phyloP scores from a whole-genome alignment of 2,797 vertebrate species.

The Steatocranus sp. region DNA sequence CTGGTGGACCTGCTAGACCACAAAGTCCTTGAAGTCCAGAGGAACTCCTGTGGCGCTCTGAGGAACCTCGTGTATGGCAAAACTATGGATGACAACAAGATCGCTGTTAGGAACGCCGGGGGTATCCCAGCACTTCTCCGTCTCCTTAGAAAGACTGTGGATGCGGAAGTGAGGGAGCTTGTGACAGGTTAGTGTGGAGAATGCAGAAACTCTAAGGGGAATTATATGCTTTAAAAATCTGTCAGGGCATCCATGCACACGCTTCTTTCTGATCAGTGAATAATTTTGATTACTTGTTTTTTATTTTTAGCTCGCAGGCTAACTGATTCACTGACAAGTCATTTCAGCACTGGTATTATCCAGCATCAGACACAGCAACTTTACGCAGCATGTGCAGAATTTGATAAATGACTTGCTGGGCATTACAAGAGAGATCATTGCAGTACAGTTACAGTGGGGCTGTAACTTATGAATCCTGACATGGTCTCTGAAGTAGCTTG shows the following conservation, averaged over 20 bases:
- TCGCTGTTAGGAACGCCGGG: slow-evolving; percentile 90
- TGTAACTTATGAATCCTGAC: not conserved
- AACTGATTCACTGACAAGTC: not conserved
- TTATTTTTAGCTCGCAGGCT: not conserved
- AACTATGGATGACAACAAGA: slow-evolving; percentile 94
- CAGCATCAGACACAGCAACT: not conserved
- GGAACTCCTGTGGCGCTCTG: slow-evolving; percentile 91
- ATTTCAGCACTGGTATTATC: not conserved
- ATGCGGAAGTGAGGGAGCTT: slow-evolving; percentile 92
- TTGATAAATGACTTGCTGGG: slow-evolving; percentile 32
- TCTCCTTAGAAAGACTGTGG: slow-evolving; percentile 89
- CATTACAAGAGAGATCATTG: not conserved
- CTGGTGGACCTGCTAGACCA: slow-evolving; percentile 95
- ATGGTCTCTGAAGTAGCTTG: not conserved
- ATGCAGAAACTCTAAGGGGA: not conserved
- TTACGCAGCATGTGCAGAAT: not conserved
- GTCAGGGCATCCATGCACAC: not conserved
- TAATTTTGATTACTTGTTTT: not conserved
- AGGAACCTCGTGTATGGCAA: slow-evolving; percentile 96
- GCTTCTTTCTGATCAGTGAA: not conserved
- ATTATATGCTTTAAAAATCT: not conserved
- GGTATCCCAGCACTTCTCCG: slow-evolving; percentile 91
- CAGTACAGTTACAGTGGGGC: not conserved
- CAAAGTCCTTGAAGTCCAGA: slow-evolving; percentile 93
- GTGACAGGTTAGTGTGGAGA: slow-evolving; percentile 83